Evolutionary conservation across 2,797 vertebrate genomes (phyloP), one percentile per base, ranked within the genome.

Genomic region (Falco cherrug): DNA sequence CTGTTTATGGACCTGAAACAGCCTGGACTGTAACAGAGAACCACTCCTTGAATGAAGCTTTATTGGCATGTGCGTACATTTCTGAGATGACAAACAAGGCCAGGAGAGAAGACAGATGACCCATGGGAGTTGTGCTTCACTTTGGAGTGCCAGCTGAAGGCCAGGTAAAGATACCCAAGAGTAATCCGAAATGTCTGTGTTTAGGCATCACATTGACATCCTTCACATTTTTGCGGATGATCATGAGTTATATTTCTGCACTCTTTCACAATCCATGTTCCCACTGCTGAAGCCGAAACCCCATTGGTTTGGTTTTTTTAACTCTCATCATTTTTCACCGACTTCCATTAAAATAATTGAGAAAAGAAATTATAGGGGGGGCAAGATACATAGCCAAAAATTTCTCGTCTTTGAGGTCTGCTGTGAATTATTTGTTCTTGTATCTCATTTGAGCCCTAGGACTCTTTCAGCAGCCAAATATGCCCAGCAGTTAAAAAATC

Each of bases 401-500:
- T 54, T 90, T 91, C 61, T 84, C 54, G 56, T 86, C 56, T 73
- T 84, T 90, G 82, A 95, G 60, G 25, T 80, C 84, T 75, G n/a
- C 43, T 79, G 24, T 87, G 59, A 91, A 82, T 92, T 84, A 74
- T 67, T 89, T 84, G 50, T 78, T 82, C 74, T 76, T 78, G 12
- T 80, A 64, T 81, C 50, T 95, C 60, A 80, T 77, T 92, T 83
- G 71, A 92, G 56, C 29, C 29, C 51, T 75, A 29, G 31, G 54
- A 75, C 43, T 75, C 70, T 79, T 88, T 67, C 41, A 85, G 77
- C 88, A 95, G 78, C 41, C 68, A 93, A 94, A 79, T 24, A 19
- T 93, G 68, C n/a, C 39, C 25, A 77, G 53, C 53, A 84, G 88
- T 89, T 89, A 90, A 95, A 95, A 95, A 97, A 94, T 93, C 81